Conservation (phyloP, 2,888 invertebrate genomes). For the Hemistola chrysoprasaria region DNA sequence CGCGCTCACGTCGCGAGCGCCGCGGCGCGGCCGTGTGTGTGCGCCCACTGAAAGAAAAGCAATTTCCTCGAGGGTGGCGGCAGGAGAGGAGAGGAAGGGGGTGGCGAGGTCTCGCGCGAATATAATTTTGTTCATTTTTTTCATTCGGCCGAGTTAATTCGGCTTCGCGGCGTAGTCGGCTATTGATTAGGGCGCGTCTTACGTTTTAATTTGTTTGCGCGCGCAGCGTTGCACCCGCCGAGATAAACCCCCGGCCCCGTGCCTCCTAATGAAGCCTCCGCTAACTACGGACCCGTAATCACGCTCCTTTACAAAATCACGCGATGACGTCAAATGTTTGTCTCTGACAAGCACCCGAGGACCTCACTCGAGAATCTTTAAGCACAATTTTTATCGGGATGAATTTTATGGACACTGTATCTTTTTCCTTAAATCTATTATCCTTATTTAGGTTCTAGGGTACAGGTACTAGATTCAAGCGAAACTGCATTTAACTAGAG, state of each 20-base stretch:
- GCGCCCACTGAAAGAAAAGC: slow-evolving; percentile 82
- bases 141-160: slow-evolving; percentile 82
- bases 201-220: slow-evolving; percentile 83
- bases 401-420: slow-evolving; percentile 7
- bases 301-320: slow-evolving; percentile 69
- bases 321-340: slow-evolving; percentile 42
- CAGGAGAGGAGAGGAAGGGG: slow-evolving; percentile 47
- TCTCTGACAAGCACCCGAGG: slow-evolving; percentile 14
- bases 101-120: slow-evolving; percentile 77
- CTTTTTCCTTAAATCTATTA: too few relatives aligned
- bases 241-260: slow-evolving; percentile 58
- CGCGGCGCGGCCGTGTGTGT: slow-evolving; percentile 71
- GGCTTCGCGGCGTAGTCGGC: slow-evolving; percentile 78
- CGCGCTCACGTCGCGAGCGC: slow-evolving; percentile 55
- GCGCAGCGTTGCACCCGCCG: slow-evolving; percentile 79
- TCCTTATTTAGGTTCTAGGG: too few relatives aligned
- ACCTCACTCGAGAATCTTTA: slow-evolving; percentile 4
- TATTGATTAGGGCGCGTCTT: slow-evolving; percentile 83
- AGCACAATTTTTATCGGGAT: slow-evolving; percentile 6
- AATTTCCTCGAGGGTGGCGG: slow-evolving; percentile 72
- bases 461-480: too few relatives aligned
- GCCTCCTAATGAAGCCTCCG: slow-evolving; percentile 69
- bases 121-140: slow-evolving; percentile 83
- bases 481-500: too few relatives aligned
- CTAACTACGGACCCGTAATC: slow-evolving; percentile 69